These are phyloP conservation scores for Pinna nobilis DNA, from an alignment of 1,140 invertebrate genomes.

Conservation along the genomic window DNA sequence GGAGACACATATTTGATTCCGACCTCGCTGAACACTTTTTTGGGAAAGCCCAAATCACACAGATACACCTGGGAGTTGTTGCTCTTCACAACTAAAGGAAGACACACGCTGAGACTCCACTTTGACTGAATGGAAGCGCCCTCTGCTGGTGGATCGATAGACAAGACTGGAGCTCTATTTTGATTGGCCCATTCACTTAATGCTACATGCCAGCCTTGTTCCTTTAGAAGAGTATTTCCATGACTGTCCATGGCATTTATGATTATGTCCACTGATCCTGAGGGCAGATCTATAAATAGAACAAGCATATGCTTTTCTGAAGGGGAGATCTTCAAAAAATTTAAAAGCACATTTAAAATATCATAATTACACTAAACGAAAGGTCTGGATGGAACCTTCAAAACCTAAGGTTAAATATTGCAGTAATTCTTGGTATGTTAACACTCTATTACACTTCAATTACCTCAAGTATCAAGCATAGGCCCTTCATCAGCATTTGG, in stretches of 20 bases:
- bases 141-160: constrained; percentile 85
- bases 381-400: too few species aligned
- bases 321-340: background rate
- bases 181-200: constrained; percentile 81
- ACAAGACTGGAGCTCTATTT: constrained; percentile 85
- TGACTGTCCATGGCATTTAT: constrained; percentile 81
- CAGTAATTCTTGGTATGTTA: too few species aligned
- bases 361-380: background rate
- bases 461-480: too few species aligned
- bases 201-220: constrained; percentile 73
- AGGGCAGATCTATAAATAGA: constrained; percentile 78
- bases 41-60: constrained; percentile 89
- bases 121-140: constrained; percentile 81
- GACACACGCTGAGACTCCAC: constrained; percentile 83
- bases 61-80: constrained; percentile 87
- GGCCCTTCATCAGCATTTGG: too few species aligned
- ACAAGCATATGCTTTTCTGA: background rate
- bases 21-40: constrained; percentile 84
- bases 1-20: constrained; percentile 89
- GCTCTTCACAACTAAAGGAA: constrained; percentile 83
- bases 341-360: background rate
- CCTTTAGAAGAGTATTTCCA: constrained; percentile 55
- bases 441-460: too few species aligned
- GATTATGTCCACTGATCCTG: constrained; percentile 81
- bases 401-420: too few species aligned